These are phyloP conservation scores for Bolinopsis microptera DNA, from an alignment of 37 sponge, comb jelly and placozoan species.

Conservation along the genomic window DNA sequence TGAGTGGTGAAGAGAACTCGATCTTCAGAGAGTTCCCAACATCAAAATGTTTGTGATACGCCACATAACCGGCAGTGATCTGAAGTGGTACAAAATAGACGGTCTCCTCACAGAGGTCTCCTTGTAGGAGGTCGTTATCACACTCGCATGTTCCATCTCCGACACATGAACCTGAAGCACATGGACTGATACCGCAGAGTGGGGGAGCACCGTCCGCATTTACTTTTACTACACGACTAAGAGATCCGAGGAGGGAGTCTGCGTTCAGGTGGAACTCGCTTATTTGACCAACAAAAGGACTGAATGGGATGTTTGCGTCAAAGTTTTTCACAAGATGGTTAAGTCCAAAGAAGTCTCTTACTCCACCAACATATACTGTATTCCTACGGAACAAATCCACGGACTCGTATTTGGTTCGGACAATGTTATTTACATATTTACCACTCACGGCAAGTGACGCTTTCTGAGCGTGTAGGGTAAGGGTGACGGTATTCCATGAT, in stretches of 20 bases:
- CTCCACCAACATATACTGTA: not conserved
- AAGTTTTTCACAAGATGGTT: not conserved
- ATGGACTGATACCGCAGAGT: not conserved
- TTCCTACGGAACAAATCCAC: not conserved
- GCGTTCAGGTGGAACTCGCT: not conserved
- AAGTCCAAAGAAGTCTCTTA: not conserved
- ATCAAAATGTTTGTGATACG: constrained; percentile 27
- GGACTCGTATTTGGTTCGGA: not conserved
- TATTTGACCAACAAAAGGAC: not conserved
- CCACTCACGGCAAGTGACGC: not conserved
- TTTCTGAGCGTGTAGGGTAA: not conserved
- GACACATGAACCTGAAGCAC: not conserved
- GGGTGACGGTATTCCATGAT: constrained; percentile 26
- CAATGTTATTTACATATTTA: not conserved
- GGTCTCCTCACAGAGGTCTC: not conserved
- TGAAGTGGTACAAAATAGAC: not conserved
- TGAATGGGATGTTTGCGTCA: not conserved
- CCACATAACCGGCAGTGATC: not conserved
- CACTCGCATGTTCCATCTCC: not conserved
- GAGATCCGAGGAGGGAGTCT: not conserved
- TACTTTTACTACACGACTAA: not conserved
- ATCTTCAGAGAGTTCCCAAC: not conserved
- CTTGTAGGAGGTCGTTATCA: not conserved
- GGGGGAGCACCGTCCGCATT: not conserved
- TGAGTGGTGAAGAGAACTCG: too few species aligned